Base-by-base conservation (phyloP, 92 coral and sea anemone species). In the Ricordea florida region DNA sequence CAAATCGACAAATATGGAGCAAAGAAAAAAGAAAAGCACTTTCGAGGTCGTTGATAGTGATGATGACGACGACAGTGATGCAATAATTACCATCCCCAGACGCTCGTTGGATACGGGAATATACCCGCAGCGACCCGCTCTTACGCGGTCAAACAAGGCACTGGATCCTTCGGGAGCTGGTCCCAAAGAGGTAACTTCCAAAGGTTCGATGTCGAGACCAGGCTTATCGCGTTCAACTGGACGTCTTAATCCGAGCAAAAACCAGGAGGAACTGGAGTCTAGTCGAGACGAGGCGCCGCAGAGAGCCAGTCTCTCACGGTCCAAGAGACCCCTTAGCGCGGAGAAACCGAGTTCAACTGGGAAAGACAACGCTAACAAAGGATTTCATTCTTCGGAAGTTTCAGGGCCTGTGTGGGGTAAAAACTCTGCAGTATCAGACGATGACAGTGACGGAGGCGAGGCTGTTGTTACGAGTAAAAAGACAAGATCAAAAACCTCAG, bases 21-120 rank as follows among this genome's bases (percentile, higher is more conserved):
- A 38, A 20, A 5, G 35, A 30, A 34, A 55, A 30, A 72, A 57
- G 20, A 72, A 30, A 33, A 58, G 58, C 17, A 44, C 30, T 56
- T 56, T 56, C 42, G 93, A 85, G 74, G 74, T 89, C 46, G 91
- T 77, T 8, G 96, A 85, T 40, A 74, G 92, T 61, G 96, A 81
- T 58, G 96, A 89, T 28, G 96, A 85, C 2, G 91, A 81, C 14
- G 92, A 86, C 7, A 86, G 80, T 11, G 77, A 45, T 38, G 81
- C 33, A 11, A 41, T 80, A 21, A 45, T 80, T 10, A 14, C 78
- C 13, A 25, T 36, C 1, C 48, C 87, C 2, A 84, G 66, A 15
- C 47, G 74, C 24, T 41, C 79, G 25, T 62, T 72, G 20, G 79
- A 72, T 42, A 72, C 79, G 18, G 79, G 79, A 23, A 18, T 72